Evolutionary conservation across 2,888 invertebrate genomes (phyloP).

Genomic region (Ochropleura plecta): DNA sequence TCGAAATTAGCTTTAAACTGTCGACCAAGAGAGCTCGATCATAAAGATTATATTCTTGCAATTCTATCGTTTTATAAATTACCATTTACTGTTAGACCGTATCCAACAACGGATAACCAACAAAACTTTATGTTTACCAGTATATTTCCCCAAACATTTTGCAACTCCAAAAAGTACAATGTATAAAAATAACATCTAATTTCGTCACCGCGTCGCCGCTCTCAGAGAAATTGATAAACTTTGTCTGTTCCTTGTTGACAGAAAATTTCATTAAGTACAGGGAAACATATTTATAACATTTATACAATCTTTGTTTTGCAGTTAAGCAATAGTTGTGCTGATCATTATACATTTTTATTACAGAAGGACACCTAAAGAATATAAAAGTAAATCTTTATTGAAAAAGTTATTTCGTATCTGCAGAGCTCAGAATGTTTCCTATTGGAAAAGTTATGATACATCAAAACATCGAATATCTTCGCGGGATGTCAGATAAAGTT

Average conservation of each 20-base stretch:
- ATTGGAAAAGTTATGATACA: constrained; percentile 64
- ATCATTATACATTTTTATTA: constrained; percentile 29
- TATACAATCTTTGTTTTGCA: constrained; percentile 10
- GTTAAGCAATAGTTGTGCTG: constrained; percentile 22
- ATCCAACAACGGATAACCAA: not conserved
- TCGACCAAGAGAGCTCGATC: not conserved
- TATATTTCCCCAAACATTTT: not conserved
- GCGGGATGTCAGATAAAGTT: constrained; percentile 7
- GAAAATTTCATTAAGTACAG: constrained; percentile 46
- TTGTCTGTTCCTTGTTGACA: constrained; percentile 38
- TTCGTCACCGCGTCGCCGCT: constrained; percentile 22
- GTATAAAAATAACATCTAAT: constrained; percentile 40
- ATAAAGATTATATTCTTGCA: not conserved
- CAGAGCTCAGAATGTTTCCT: constrained; percentile 48
- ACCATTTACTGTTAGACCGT: not conserved
- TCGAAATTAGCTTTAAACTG: not conserved
- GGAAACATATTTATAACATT: constrained; percentile 33
- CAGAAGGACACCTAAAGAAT: constrained; percentile 27
- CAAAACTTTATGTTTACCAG: not conserved
- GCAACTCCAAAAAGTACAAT: constrained; percentile 14
- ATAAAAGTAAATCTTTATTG: constrained; percentile 57
- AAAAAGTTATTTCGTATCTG: constrained; percentile 59
- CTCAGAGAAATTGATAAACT: constrained; percentile 56
- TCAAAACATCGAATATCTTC: constrained; percentile 47
- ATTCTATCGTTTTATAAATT: too few relatives aligned